Evolutionary conservation across 2,888 invertebrate species (phyloP).

Genomic region (Mythimna pallens): DNA sequence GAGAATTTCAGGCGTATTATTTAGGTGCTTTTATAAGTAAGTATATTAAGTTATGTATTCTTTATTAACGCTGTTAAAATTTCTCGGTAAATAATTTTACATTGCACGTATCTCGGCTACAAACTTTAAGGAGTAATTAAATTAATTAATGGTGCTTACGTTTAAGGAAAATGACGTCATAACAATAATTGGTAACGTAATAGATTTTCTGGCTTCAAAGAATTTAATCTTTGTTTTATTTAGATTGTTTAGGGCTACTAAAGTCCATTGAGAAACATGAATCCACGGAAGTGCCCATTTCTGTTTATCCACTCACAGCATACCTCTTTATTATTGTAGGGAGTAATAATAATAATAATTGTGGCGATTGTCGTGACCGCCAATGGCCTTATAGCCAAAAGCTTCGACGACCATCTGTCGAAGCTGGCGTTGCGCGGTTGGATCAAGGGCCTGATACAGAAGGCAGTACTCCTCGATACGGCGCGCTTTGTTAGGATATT

Average conservation of each 20-base stretch:
- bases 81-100: slow-evolving; percentile 30
- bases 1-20: slow-evolving; percentile 29
- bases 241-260: background rate
- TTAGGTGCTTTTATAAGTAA: slow-evolving; percentile 35
- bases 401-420: too few relatives aligned
- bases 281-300: slow-evolving; percentile 4
- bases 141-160: slow-evolving; percentile 30
- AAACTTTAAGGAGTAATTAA: slow-evolving; percentile 36
- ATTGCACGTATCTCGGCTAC: slow-evolving; percentile 1
- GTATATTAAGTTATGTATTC: slow-evolving; percentile 38
- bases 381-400: too few relatives aligned
- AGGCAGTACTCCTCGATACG: too few relatives aligned
- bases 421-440: too few relatives aligned
- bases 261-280: slow-evolving; percentile 24
- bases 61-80: slow-evolving; percentile 38
- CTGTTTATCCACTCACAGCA: slow-evolving; percentile 4
- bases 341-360: too few relatives aligned
- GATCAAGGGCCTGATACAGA: too few relatives aligned
- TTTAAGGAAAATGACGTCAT: background rate
- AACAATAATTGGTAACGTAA: slow-evolving; percentile 18
- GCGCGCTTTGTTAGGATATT: too few relatives aligned
- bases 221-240: background rate
- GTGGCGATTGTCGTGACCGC: too few relatives aligned
- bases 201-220: background rate
- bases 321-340: background rate